These are phyloP conservation scores for Scomber scombrus DNA, from an alignment of 2,113 vertebrate species.

Conservation along the genomic window DNA sequence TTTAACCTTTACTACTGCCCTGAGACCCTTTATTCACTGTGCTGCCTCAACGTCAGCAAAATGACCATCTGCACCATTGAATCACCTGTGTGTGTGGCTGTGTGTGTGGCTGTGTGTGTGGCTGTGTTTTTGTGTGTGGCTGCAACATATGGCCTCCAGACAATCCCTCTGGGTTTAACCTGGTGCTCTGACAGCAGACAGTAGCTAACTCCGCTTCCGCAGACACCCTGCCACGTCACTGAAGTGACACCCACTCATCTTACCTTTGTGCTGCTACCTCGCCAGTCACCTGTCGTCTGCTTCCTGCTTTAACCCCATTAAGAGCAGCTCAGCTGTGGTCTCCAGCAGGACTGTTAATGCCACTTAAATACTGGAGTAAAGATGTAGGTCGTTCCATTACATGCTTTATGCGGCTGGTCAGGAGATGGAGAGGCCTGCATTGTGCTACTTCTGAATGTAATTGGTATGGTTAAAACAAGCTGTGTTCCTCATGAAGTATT, in stretches of 20 bases:
- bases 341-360: constrained; percentile 5
- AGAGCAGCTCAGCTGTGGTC: constrained; percentile 20
- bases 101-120: constrained; percentile 3
- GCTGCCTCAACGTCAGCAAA: background rate
- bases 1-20: background rate
- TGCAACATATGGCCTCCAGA: constrained; percentile 66
- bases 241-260: constrained; percentile 2
- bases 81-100: constrained; percentile 15
- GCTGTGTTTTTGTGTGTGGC: background rate
- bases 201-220: background rate
- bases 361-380: background rate
- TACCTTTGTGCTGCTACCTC: background rate
- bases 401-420: background rate
- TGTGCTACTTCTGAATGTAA: too few relatives aligned
- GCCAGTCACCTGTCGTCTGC: constrained; percentile 1
- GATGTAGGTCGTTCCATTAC: constrained; percentile 20
- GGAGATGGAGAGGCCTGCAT: background rate
- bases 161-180: constrained; percentile 75
- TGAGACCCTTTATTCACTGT: constrained; percentile 19
- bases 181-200: constrained; percentile 43
- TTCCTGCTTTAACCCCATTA: constrained; percentile 35
- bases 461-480: too few relatives aligned
- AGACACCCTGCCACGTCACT: constrained; percentile 9
- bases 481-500: too few relatives aligned
- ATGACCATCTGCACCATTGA: constrained; percentile 21